Conservation (phyloP, 2,888 invertebrate genomes). For the Aspidapion aeneum region DNA sequence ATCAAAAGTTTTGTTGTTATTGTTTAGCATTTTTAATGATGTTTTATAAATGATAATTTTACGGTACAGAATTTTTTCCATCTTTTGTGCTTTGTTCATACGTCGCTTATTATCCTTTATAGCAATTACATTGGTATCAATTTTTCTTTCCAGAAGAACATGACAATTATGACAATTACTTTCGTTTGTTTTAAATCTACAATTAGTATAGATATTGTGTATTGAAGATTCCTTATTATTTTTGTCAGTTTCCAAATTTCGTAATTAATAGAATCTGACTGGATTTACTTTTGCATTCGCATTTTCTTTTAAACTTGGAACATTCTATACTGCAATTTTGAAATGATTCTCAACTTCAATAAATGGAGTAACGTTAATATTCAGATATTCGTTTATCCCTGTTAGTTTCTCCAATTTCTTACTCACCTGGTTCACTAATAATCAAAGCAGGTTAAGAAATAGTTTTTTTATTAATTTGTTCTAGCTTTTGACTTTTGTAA, state of each 20-base stretch:
- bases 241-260: slow-evolving; percentile 14
- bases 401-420: too few relatives aligned
- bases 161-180: slow-evolving; percentile 18
- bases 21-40: slow-evolving; percentile 26
- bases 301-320: too few relatives aligned
- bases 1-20: slow-evolving; percentile 25
- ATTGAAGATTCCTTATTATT: slow-evolving; percentile 17
- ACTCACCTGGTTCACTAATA: too few relatives aligned
- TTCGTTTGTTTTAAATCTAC: slow-evolving; percentile 14
- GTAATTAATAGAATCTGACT: slow-evolving; percentile 15
- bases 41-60: slow-evolving; percentile 26
- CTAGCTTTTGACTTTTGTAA: too few relatives aligned
- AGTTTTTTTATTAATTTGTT: too few relatives aligned
- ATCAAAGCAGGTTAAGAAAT: too few relatives aligned
- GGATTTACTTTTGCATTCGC: too few relatives aligned
- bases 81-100: slow-evolving; percentile 21
- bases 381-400: too few relatives aligned
- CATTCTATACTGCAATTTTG: too few relatives aligned
- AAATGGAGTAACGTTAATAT: too few relatives aligned
- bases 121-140: neutral
- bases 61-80: slow-evolving; percentile 15
- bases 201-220: too few relatives aligned
- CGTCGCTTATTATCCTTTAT: slow-evolving; percentile 18
- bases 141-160: slow-evolving; percentile 7
- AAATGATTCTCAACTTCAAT: too few relatives aligned